Conservation (phyloP, 2,113 vertebrate species). For the Neolamprologus hecqui region DNA sequence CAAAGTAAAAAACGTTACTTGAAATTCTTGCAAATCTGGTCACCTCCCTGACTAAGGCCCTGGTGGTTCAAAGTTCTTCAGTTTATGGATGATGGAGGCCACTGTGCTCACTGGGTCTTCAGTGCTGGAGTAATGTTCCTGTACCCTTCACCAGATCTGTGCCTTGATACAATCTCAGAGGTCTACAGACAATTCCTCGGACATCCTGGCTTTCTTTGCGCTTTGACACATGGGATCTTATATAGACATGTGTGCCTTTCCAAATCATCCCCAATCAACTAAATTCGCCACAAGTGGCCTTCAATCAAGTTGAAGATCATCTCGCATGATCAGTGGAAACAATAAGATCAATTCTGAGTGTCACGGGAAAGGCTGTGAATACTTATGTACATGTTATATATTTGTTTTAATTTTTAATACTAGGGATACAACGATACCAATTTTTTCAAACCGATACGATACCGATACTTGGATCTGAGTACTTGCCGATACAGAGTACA, state of each 20-base stretch:
- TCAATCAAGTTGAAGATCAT: rapidly evolving
- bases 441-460: no score
- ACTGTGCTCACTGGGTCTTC: background rate
- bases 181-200: background rate
- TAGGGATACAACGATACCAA: no score
- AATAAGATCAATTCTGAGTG: background rate
- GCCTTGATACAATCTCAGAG: background rate
- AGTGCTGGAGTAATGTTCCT: background rate
- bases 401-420: background rate
- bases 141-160: background rate
- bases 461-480: no score
- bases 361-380: background rate
- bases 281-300: rapidly evolving
- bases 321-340: background rate
- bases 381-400: background rate
- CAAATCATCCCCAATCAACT: background rate
- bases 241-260: background rate
- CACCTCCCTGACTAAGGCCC: background rate
- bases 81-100: background rate
- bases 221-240: background rate
- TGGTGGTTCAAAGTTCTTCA: background rate
- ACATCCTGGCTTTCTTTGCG: background rate
- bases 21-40: background rate
- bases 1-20: background rate
- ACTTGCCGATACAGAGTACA: no score